A percentile compares a stretch with the other conserved stretches of the same genome.
phyloP scores from a whole-genome alignment of 37 sponge, comb jelly and placozoan genomes.

The Ianthella basta region DNA sequence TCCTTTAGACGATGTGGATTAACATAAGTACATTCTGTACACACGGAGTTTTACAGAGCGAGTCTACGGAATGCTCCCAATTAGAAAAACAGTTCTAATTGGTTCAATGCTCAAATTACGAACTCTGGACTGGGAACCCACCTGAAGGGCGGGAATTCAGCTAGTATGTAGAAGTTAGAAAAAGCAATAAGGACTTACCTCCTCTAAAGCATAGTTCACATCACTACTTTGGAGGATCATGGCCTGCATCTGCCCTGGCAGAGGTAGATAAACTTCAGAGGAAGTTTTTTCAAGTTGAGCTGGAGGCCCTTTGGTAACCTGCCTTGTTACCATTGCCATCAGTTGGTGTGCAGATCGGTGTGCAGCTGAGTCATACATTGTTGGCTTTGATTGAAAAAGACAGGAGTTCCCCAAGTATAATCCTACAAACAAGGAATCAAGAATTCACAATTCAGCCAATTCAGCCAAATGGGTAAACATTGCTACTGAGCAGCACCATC shows the following conservation, averaged over 20 bases:
- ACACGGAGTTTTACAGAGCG: no score
- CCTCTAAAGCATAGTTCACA: background rate
- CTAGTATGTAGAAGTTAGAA: no score
- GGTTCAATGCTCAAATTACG: no score
- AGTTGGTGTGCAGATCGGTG: slow-evolving; percentile 13
- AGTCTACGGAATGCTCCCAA: no score
- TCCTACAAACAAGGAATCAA: no score
- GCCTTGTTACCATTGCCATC: background rate
- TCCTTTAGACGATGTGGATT: no score
- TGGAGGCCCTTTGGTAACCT: background rate
- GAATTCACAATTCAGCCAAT: background rate
- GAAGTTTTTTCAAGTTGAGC: background rate
- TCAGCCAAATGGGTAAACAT: background rate
- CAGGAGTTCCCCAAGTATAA: background rate
- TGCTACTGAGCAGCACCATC: background rate
- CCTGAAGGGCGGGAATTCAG: no score
- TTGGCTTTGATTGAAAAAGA: slow-evolving; percentile 1
- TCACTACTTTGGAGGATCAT: slow-evolving; percentile 4
- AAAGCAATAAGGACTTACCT: background rate
- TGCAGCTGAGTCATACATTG: background rate
- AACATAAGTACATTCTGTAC: no score
- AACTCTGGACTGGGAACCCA: no score
- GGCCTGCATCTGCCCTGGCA: slow-evolving; percentile 2
- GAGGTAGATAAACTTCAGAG: background rate
- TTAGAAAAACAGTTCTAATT: no score